Percentiles rank a stretch among this genome's conserved stretches.
phyloP scores from a whole-genome alignment of 2,888 invertebrate genomes.

The Eilema caniola region DNA sequence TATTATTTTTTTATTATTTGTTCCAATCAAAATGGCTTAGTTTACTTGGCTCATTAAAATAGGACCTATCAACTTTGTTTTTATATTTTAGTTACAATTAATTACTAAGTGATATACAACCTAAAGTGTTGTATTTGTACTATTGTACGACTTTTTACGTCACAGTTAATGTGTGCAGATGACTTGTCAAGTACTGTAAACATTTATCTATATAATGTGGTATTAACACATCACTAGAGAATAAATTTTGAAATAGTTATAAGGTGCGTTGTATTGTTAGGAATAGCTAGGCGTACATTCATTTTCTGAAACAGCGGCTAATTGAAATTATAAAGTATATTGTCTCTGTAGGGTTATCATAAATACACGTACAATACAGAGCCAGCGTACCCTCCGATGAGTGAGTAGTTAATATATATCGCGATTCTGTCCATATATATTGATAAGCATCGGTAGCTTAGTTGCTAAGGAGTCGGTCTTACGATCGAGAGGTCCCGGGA shows the following conservation, averaged over 20 bases:
- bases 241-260: not conserved
- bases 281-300: not conserved
- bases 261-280: not conserved
- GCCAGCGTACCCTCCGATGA: too few species aligned
- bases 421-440: too few species aligned
- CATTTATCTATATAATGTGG: not conserved
- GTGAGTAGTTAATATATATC: too few species aligned
- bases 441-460: too few species aligned
- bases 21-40: not conserved
- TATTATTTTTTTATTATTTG: conserved; percentile 22
- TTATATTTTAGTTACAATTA: conserved; percentile 35
- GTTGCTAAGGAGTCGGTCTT: too few species aligned
- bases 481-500: too few species aligned
- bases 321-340: not conserved
- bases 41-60: conserved; percentile 26
- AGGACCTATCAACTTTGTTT: conserved; percentile 27
- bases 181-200: not conserved
- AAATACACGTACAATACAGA: not conserved
- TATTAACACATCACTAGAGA: not conserved
- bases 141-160: conserved; percentile 1
- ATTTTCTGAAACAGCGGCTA: not conserved
- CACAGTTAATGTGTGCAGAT: not conserved
- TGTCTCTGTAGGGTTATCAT: not conserved
- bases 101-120: conserved; percentile 13
- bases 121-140: conserved; percentile 1